Conservation (phyloP, 2,888 invertebrate species). For the Neoascia interrupta region DNA sequence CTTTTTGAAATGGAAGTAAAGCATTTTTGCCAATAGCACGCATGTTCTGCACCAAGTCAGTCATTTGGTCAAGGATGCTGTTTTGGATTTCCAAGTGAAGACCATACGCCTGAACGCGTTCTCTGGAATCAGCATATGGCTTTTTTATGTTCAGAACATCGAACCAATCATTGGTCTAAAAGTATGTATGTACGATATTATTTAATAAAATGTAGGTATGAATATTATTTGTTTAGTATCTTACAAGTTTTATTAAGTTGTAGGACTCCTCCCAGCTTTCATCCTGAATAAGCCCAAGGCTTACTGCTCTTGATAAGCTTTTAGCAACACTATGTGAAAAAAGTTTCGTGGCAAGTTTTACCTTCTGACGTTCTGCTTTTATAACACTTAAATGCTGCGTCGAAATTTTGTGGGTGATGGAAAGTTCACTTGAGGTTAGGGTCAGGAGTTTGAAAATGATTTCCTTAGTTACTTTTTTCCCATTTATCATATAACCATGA, state of each 20-base stretch:
- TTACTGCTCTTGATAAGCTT: slow-evolving; percentile 48
- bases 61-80: slow-evolving; percentile 45
- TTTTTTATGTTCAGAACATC: slow-evolving; percentile 53
- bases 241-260: slow-evolving; percentile 10
- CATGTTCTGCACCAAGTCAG: slow-evolving; percentile 33
- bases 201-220: neutral
- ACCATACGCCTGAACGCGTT: slow-evolving; percentile 41
- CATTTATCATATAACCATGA: slow-evolving; percentile 28
- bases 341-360: slow-evolving; percentile 59
- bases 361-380: slow-evolving; percentile 38
- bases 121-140: slow-evolving; percentile 20
- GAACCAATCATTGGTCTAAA: slow-evolving; percentile 64
- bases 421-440: neutral
- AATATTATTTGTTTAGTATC: neutral
- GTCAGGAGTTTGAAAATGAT: slow-evolving; percentile 23
- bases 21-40: slow-evolving; percentile 26
- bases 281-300: slow-evolving; percentile 23
- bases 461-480: slow-evolving; percentile 26
- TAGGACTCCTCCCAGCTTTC: slow-evolving; percentile 35
- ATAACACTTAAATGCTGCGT: slow-evolving; percentile 10
- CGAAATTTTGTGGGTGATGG: slow-evolving; percentile 44
- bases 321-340: slow-evolving; percentile 60
- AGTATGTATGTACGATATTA: no score
- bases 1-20: slow-evolving; percentile 9
- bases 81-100: slow-evolving; percentile 42